Percentiles rank a stretch among this genome's conserved stretches.
These are phyloP conservation scores for Agrotis clavis DNA, from an alignment of 2,888 invertebrate species.

Conservation along the genomic window DNA sequence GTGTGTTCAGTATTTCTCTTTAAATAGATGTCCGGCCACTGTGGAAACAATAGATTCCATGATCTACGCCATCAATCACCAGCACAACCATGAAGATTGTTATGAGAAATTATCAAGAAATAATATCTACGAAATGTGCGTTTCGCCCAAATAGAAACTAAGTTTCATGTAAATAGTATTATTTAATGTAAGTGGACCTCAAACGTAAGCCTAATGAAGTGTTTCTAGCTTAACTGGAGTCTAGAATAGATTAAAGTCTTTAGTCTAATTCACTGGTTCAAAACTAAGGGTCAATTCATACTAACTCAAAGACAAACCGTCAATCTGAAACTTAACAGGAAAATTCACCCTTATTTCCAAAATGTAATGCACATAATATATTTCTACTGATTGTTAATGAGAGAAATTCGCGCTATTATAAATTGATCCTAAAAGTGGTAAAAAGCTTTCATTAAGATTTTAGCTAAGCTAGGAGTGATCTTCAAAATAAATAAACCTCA, in stretches of 20 bases:
- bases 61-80: constrained; percentile 88
- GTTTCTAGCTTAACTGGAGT: constrained; percentile 50
- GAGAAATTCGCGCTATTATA: too few species aligned
- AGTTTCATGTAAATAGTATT: constrained; percentile 68
- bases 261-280: background rate
- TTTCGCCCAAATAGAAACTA: constrained; percentile 78
- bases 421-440: too few species aligned
- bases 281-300: too few species aligned
- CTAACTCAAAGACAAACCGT: too few species aligned
- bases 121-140: constrained; percentile 89
- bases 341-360: too few species aligned
- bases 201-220: constrained; percentile 57
- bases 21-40: constrained; percentile 89
- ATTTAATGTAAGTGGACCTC: constrained; percentile 57
- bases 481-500: constrained; percentile 44
- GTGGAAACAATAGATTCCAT: constrained; percentile 88
- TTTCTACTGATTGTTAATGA: too few species aligned
- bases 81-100: constrained; percentile 89
- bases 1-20: constrained; percentile 89
- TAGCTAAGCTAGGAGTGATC: constrained; percentile 55
- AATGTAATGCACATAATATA: too few species aligned
- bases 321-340: too few species aligned
- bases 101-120: constrained; percentile 86
- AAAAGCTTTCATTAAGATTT: constrained; percentile 3
- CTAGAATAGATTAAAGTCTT: background rate